These are phyloP conservation scores for Tinea pellionella DNA, from an alignment of 2,888 invertebrate species.

Conservation along the genomic window DNA sequence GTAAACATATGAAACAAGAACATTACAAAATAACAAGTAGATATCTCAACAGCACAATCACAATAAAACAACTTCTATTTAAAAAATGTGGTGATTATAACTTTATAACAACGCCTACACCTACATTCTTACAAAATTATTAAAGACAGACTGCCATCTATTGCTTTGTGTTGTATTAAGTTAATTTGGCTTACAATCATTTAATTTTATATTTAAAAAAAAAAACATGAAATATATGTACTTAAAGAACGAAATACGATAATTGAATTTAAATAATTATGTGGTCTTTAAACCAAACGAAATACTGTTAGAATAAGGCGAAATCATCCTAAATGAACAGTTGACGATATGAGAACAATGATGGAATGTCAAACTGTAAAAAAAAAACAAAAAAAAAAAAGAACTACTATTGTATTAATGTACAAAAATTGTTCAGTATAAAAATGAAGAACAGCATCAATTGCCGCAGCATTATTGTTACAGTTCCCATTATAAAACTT, in stretches of 20 bases:
- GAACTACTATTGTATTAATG: neutral
- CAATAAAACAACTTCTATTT: no score
- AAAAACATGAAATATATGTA: no score
- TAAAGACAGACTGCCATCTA: neutral
- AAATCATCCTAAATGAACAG: neutral
- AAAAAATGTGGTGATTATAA: no score
- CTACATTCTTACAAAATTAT: neutral
- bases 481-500: slow-evolving; percentile 23
- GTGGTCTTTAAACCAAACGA: neutral
- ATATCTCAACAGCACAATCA: no score
- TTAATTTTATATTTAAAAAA: no score
- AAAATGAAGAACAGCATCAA: neutral
- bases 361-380: neutral
- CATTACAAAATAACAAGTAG: neutral
- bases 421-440: neutral
- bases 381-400: neutral
- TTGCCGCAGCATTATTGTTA: neutral
- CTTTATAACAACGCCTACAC: no score
- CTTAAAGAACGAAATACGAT: no score
- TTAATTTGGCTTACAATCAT: neutral
- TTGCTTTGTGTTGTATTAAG: neutral
- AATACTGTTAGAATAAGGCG: neutral
- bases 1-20: neutral
- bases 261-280: no score
- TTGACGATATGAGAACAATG: neutral